Percentiles rank a stretch among this genome's conserved stretches.
Evolutionary conservation across 2,113 vertebrate species (phyloP).

Genomic region (Pelusios castaneus): DNA sequence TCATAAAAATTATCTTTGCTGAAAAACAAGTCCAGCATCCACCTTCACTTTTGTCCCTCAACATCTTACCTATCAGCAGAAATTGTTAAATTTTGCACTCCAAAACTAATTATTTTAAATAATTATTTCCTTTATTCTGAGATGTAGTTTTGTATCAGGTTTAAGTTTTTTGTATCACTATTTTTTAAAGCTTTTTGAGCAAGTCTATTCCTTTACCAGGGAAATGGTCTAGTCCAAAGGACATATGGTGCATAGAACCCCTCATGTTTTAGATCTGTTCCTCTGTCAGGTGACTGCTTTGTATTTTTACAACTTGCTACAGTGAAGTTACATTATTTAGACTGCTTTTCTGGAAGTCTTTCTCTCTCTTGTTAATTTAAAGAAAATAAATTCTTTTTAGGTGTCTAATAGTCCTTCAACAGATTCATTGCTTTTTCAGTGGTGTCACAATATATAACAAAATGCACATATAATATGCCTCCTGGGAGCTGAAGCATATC

Average conservation of each 20-base stretch:
- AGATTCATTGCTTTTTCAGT: conserved; percentile 45
- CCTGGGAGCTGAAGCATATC: conserved; percentile 27
- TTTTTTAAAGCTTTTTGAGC: conserved; percentile 23
- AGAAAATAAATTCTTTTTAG: conserved; percentile 49
- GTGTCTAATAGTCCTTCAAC: not conserved
- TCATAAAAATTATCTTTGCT: conserved; percentile 23
- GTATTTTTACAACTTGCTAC: conserved; percentile 33
- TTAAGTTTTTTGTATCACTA: not conserved
- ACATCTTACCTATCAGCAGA: not conserved
- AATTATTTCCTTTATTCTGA: not conserved
- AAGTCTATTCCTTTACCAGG: not conserved
- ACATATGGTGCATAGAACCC: not conserved
- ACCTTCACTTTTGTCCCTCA: conserved; percentile 2
- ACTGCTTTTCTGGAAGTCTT: conserved; percentile 13
- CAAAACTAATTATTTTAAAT: conserved; percentile 1
- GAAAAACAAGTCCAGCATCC: conserved; percentile 5
- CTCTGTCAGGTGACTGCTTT: conserved; percentile 35
- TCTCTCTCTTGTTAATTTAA: conserved; percentile 28
- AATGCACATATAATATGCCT: conserved; percentile 45
- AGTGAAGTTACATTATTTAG: conserved; percentile 45
- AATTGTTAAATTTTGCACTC: not conserved
- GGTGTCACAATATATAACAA: conserved; percentile 39
- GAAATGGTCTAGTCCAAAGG: conserved; percentile 9
- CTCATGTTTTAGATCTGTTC: conserved; percentile 28
- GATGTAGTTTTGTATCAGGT: not conserved